Percentiles rank a stretch among this genome's conserved stretches.
Evolutionary conservation across 2,113 vertebrate species (phyloP).

Genomic region (Mormoops blainvillei): DNA sequence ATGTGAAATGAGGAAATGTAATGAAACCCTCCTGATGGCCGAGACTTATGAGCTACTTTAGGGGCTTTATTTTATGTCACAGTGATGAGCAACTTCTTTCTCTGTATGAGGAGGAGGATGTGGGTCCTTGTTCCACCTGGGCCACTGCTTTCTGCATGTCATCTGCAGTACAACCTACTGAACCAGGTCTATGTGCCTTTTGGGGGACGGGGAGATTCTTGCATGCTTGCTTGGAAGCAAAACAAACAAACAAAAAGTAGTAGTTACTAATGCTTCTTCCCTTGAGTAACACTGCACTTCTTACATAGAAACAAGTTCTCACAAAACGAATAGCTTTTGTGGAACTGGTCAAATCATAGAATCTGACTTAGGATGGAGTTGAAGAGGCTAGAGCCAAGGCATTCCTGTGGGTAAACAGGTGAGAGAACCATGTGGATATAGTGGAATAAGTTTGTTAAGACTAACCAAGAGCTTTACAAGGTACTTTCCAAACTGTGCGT

Average conservation of each 20-base stretch:
- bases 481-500: background rate
- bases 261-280: background rate
- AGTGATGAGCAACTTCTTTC: background rate
- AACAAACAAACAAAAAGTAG: background rate
- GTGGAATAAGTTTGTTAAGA: background rate
- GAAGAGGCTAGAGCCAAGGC: background rate
- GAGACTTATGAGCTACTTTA: background rate
- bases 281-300: background rate
- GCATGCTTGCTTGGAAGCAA: background rate
- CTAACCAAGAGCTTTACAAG: background rate
- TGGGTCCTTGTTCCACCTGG: background rate
- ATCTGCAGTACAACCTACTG: background rate
- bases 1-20: background rate
- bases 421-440: background rate
- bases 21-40: background rate
- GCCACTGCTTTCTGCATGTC: background rate
- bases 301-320: constrained; percentile 5
- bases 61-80: background rate
- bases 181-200: background rate
- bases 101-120: background rate
- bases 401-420: background rate
- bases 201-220: background rate
- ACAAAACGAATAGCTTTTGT: background rate
- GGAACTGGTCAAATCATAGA: background rate
- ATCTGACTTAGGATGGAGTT: background rate